A percentile compares a stretch with the other conserved stretches of the same genome.
Conservation (phyloP, 2,888 invertebrate genomes). For the Perdita meconis region DNA sequence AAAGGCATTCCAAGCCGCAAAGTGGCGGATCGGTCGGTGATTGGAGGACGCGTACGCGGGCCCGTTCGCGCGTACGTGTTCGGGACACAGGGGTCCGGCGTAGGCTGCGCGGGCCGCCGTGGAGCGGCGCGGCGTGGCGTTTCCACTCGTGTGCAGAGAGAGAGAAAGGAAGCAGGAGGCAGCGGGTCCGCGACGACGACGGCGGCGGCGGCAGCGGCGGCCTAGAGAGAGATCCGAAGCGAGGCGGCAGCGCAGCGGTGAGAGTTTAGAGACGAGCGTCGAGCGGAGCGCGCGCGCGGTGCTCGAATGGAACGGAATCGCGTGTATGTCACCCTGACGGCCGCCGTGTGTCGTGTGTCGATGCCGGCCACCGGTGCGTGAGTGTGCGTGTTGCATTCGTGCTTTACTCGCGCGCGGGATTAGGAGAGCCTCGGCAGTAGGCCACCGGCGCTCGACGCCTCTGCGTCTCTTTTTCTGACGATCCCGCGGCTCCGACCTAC, state of each 20-base stretch:
- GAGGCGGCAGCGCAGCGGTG: slow-evolving; percentile 35
- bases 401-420: slow-evolving; percentile 64
- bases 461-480: slow-evolving; percentile 75
- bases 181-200: slow-evolving; percentile 32
- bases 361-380: slow-evolving; percentile 9
- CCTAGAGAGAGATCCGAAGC: slow-evolving; percentile 25
- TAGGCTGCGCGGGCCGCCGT: neutral
- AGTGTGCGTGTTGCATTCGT: slow-evolving; percentile 47
- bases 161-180: slow-evolving; percentile 34
- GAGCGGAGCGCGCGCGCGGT: slow-evolving; percentile 40
- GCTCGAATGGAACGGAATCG: slow-evolving; percentile 69
- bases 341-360: slow-evolving; percentile 23
- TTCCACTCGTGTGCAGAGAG: slow-evolving; percentile 26
- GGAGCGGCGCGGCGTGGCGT: slow-evolving; percentile 1
- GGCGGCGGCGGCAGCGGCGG: no score
- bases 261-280: slow-evolving; percentile 59
- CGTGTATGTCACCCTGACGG: slow-evolving; percentile 31
- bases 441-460: slow-evolving; percentile 82
- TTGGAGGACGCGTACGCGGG: slow-evolving; percentile 58
- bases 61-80: slow-evolving; percentile 47
- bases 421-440: slow-evolving; percentile 79
- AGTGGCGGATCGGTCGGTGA: slow-evolving; percentile 64
- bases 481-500: slow-evolving; percentile 72
- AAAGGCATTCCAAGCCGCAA: slow-evolving; percentile 72
- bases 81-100: slow-evolving; percentile 34